Evolutionary conservation across 2,888 invertebrate species (phyloP).

Genomic region (Polyommatus icarus): DNA sequence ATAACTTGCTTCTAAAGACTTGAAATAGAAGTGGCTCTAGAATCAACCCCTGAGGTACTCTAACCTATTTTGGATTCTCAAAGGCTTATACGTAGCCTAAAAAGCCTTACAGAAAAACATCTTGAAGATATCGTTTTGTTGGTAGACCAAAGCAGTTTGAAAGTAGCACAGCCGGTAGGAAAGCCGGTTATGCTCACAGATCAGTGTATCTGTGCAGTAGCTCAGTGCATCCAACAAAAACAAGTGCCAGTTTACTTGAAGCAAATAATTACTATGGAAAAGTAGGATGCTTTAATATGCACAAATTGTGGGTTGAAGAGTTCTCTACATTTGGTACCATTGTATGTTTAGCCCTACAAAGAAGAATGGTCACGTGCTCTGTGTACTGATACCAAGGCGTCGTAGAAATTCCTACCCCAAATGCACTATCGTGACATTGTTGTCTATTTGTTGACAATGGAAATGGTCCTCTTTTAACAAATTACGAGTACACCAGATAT

Average conservation of each 20-base stretch:
- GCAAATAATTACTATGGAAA: not conserved
- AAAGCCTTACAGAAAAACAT: not conserved
- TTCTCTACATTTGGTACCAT: conserved; percentile 7
- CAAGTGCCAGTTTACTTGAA: conserved; percentile 6
- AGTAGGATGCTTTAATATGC: not conserved
- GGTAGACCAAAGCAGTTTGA: conserved; percentile 23
- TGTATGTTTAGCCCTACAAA: not conserved
- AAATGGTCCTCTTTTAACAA: no score
- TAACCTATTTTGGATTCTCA: not conserved
- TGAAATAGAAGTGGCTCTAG: not conserved
- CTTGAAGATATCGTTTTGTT: conserved; percentile 10
- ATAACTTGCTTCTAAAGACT: not conserved
- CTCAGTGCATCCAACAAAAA: not conserved
- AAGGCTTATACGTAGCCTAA: not conserved
- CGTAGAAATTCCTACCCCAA: no score
- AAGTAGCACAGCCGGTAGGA: conserved; percentile 22
- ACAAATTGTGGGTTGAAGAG: not conserved
- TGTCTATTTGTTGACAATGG: no score
- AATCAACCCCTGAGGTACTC: not conserved
- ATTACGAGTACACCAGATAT: no score
- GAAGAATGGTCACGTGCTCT: no score
- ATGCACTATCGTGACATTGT: no score
- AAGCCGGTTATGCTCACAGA: conserved; percentile 21
- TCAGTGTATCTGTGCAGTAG: conserved; percentile 1
- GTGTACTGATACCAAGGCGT: no score